These are phyloP conservation scores for Acleris literana DNA, from an alignment of 2,888 invertebrate genomes.

Conservation along the genomic window DNA sequence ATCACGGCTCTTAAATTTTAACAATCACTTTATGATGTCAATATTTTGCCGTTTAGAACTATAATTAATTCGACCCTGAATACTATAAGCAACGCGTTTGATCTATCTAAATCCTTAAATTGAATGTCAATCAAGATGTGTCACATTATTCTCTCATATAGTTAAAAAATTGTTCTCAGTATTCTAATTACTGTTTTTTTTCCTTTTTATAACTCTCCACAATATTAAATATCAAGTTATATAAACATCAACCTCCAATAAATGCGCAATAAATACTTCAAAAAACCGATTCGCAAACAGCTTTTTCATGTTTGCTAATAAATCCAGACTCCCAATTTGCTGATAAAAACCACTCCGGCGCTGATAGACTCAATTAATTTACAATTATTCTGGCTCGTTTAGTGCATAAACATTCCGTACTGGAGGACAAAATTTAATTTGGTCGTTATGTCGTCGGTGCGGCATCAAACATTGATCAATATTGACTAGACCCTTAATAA, in stretches of 20 bases:
- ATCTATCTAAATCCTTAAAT: too few relatives aligned
- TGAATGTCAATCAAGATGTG: too few relatives aligned
- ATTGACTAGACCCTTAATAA: constrained; percentile 78
- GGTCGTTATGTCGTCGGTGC: constrained; percentile 56
- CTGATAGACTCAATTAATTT: constrained; percentile 54
- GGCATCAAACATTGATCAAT: constrained; percentile 71
- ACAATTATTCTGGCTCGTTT: constrained; percentile 45
- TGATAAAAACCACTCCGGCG: constrained; percentile 30
- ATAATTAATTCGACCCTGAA: too few relatives aligned
- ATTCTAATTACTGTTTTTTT: too few relatives aligned
- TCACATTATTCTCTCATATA: too few relatives aligned
- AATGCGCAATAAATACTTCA: background rate
- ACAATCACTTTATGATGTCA: too few relatives aligned
- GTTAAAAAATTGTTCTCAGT: too few relatives aligned
- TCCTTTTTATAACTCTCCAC: too few relatives aligned
- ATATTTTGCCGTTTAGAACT: too few relatives aligned
- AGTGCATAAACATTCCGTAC: constrained; percentile 48
- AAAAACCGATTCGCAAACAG: constrained; percentile 14
- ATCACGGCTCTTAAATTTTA: too few relatives aligned
- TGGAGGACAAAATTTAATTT: constrained; percentile 65
- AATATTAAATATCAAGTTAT: too few relatives aligned
- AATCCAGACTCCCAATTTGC: constrained; percentile 23
- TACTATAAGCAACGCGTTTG: too few relatives aligned
- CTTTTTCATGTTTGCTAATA: constrained; percentile 25
- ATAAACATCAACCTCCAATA: background rate